Conservation (phyloP, 2,888 invertebrate species). For the Rhingia rostrata region DNA sequence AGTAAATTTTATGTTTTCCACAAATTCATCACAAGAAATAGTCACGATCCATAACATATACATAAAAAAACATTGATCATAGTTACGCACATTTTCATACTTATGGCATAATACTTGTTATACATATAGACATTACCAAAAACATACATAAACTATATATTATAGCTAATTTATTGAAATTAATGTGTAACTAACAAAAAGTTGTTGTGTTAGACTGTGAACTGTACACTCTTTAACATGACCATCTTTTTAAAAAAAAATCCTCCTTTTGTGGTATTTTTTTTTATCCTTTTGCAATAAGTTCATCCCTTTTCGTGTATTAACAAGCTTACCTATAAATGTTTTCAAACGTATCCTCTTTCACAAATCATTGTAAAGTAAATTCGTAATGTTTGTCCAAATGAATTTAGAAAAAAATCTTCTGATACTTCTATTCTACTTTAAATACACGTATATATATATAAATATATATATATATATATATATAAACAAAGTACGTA, state of each 20-base stretch:
- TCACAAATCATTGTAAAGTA: no score
- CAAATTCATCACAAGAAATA: conserved; percentile 15
- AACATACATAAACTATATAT: conserved; percentile 20
- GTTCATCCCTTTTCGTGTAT: no score
- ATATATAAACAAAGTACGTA: conserved; percentile 23
- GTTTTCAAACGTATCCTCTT: no score
- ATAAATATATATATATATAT: conserved; percentile 19
- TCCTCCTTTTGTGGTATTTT: no score
- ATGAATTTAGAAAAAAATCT: no score
- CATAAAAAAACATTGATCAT: conserved; percentile 36
- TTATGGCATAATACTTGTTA: conserved; percentile 27
- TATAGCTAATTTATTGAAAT: conserved; percentile 22
- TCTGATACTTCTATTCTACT: background rate
- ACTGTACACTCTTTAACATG: conserved; percentile 15
- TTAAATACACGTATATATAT: background rate
- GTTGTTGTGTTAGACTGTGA: conserved; percentile 43
- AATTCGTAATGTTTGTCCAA: no score
- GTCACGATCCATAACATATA: background rate
- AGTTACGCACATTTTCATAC: conserved; percentile 62
- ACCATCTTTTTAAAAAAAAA: background rate
- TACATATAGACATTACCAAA: conserved; percentile 7
- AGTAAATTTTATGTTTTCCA: conserved; percentile 19
- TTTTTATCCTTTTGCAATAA: no score
- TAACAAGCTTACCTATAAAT: no score
- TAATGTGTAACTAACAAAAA: conserved; percentile 17